These are phyloP conservation scores for Lithobates pipiens DNA, from an alignment of 2,797 vertebrate species.

Conservation along the genomic window DNA sequence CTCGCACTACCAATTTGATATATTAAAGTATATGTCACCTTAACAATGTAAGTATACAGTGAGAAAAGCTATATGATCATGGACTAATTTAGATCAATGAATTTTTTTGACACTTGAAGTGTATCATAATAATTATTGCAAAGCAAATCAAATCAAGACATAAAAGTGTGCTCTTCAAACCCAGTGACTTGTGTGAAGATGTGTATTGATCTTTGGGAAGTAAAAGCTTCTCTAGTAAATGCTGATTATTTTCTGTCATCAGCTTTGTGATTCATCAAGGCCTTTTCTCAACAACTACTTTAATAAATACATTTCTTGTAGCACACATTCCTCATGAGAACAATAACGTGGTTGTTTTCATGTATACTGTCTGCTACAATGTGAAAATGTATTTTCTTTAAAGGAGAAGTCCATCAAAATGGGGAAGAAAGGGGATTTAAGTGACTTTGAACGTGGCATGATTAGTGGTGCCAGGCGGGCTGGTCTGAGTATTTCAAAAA, in stretches of 20 bases:
- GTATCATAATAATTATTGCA: background rate
- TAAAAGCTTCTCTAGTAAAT: conserved; percentile 63
- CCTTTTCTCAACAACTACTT: conserved; percentile 32
- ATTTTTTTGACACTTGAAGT: background rate
- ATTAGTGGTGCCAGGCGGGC: too few species aligned
- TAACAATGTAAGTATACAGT: background rate
- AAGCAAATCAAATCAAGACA: background rate
- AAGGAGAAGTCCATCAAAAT: too few species aligned
- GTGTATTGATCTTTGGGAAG: conserved; percentile 64
- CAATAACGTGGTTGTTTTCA: background rate
- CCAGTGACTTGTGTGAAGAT: conserved; percentile 9
- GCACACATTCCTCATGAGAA: background rate
- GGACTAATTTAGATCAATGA: background rate
- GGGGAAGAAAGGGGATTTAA: too few species aligned
- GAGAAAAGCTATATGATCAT: background rate
- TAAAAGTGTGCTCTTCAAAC: conserved; percentile 7
- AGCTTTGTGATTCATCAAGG: conserved; percentile 59
- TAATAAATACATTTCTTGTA: conserved; percentile 23
- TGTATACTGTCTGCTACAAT: background rate
- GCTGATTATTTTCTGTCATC: conserved; percentile 64
- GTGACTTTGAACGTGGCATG: too few species aligned
- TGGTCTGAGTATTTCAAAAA: too few species aligned
- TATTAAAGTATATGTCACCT: background rate
- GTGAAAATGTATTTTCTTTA: background rate
- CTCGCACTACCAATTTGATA: background rate